phyloP scores from a whole-genome alignment of 1,140 invertebrate species.

The Aphidius ervi region DNA sequence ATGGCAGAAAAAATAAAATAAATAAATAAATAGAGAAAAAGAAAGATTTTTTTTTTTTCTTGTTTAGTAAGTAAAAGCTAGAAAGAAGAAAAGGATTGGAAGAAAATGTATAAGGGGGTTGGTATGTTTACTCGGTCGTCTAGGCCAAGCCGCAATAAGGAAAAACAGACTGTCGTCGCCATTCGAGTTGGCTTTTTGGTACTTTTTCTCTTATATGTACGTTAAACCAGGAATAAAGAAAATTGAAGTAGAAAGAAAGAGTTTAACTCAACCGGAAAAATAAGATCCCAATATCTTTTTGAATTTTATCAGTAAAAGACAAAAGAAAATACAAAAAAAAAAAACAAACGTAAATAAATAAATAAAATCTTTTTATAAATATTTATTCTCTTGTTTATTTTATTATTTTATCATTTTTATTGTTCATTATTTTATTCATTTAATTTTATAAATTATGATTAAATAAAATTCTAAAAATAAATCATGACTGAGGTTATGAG shows the following conservation, averaged over 20 bases:
- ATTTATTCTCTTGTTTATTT: too few species aligned
- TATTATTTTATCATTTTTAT: too few species aligned
- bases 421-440: too few species aligned
- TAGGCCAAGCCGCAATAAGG: constrained; percentile 34
- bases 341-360: constrained; percentile 3
- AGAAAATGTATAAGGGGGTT: neutral
- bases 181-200: neutral
- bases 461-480: too few species aligned
- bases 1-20: neutral
- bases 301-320: neutral
- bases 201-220: neutral
- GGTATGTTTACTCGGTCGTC: constrained; percentile 31
- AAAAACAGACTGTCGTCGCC: constrained; percentile 24
- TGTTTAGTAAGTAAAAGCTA: neutral
- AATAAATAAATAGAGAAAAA: too few species aligned
- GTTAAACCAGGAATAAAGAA: neutral
- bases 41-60: neutral
- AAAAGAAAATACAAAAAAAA: neutral
- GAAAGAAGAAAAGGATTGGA: constrained; percentile 5
- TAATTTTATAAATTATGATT: too few species aligned
- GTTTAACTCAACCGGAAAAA: constrained; percentile 10
- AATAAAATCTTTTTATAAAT: neutral
- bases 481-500: too few species aligned
- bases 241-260: neutral
- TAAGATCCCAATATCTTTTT: constrained; percentile 8